phyloP scores from a whole-genome alignment of 2,888 invertebrate genomes.

The Nomada flava region DNA sequence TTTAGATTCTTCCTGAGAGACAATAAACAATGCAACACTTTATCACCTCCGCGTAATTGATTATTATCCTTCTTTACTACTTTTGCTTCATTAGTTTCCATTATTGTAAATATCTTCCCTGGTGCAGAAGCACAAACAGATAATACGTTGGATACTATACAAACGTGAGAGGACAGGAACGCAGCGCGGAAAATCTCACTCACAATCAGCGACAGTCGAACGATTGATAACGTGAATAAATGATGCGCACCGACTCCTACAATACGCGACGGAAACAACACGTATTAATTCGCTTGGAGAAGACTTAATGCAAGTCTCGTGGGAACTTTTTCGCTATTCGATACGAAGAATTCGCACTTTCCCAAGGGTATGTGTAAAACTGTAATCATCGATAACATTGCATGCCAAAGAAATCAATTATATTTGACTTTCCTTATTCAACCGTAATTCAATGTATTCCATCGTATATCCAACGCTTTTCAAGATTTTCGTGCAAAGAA shows the following conservation, averaged over 20 bases:
- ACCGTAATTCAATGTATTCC: neutral
- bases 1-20: slow-evolving; percentile 63
- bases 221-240: slow-evolving; percentile 31
- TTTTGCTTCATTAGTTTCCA: neutral
- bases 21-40: neutral
- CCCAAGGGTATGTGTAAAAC: neutral
- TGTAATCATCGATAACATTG: neutral
- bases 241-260: neutral
- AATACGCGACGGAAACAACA: neutral
- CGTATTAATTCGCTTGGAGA: too few species aligned
- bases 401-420: neutral
- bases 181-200: neutral
- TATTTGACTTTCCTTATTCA: neutral
- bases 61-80: neutral
- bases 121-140: neutral
- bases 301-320: too few species aligned
- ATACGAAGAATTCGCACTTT: neutral
- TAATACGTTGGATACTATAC: neutral
- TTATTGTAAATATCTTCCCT: slow-evolving; percentile 13
- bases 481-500: neutral
- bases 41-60: neutral
- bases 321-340: too few species aligned
- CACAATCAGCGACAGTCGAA: slow-evolving; percentile 17
- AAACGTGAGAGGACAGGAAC: neutral
- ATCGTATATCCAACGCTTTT: neutral